Conservation (phyloP, 1,140 invertebrate species). For the Eriosoma lanigerum region DNA sequence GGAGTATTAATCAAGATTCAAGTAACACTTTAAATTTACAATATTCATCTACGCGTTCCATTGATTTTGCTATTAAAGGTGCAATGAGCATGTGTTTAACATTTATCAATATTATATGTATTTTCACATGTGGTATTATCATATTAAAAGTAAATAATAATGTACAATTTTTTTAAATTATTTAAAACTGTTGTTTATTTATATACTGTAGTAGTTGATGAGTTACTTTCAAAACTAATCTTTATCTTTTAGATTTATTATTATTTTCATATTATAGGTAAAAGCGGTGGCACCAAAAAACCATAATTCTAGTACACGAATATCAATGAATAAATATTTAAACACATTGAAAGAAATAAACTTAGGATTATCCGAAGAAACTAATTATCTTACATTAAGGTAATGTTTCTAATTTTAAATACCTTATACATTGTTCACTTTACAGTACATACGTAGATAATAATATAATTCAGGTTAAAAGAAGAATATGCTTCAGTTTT, state of each 20-base stretch:
- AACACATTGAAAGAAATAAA: constrained; percentile 30
- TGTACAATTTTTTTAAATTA: not conserved
- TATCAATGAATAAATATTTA: constrained; percentile 39
- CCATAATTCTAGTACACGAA: not conserved
- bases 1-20: constrained; percentile 14
- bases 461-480: constrained; percentile 26
- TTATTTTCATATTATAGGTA: constrained; percentile 5
- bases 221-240: too few relatives aligned
- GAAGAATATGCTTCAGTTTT: constrained; percentile 39
- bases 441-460: not conserved
- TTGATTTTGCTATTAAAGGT: constrained; percentile 43
- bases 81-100: constrained; percentile 45
- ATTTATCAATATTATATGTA: constrained; percentile 46
- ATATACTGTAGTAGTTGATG: too few relatives aligned
- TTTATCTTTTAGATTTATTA: not conserved
- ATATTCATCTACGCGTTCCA: constrained; percentile 14
- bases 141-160: constrained; percentile 21
- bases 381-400: constrained; percentile 26
- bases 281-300: constrained; percentile 37
- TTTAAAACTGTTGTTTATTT: not conserved
- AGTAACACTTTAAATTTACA: constrained; percentile 17
- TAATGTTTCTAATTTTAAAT: not conserved
- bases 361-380: constrained; percentile 4
- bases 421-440: not conserved
- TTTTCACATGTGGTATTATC: constrained; percentile 37